A percentile compares a stretch with the other conserved stretches of the same genome.
Evolutionary conservation across 2,113 vertebrate species (phyloP).

Genomic region (Halcyon malimbica): DNA sequence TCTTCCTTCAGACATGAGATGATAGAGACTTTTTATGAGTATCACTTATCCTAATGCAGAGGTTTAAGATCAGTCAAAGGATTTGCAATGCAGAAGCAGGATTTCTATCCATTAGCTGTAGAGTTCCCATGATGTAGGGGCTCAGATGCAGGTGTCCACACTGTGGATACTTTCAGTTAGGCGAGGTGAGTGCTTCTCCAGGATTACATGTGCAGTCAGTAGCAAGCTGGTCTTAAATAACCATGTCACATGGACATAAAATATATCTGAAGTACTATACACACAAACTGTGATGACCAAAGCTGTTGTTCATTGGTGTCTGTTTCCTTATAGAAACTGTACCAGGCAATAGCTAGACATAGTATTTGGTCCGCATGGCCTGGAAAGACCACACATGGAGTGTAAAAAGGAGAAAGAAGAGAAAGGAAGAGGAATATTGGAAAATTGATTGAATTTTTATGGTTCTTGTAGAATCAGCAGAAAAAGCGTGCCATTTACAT

Average conservation of each 20-base stretch:
- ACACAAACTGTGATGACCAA: not conserved
- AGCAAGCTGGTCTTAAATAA: not conserved
- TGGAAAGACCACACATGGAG: not conserved
- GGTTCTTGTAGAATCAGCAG: not conserved
- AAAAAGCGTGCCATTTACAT: not conserved
- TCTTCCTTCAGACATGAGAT: not conserved
- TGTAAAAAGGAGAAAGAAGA: not conserved
- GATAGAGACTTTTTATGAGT: not conserved
- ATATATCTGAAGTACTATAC: not conserved
- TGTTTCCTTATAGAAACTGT: not conserved
- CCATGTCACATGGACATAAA: not conserved
- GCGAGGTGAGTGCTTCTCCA: not conserved
- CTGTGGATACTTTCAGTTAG: not conserved
- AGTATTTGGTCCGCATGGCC: not conserved
- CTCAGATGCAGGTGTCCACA: not conserved
- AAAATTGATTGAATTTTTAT: not conserved
- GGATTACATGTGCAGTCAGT: not conserved
- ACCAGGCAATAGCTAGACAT: not conserved
- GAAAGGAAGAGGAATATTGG: not conserved
- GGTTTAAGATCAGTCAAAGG: not conserved
- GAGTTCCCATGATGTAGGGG: not conserved
- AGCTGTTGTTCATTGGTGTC: not conserved
- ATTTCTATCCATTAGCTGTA: not conserved
- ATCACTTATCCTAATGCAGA: not conserved
- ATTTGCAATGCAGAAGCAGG: not conserved